phyloP scores from a whole-genome alignment of 2,797 vertebrate species.

The Carduelis carduelis region DNA sequence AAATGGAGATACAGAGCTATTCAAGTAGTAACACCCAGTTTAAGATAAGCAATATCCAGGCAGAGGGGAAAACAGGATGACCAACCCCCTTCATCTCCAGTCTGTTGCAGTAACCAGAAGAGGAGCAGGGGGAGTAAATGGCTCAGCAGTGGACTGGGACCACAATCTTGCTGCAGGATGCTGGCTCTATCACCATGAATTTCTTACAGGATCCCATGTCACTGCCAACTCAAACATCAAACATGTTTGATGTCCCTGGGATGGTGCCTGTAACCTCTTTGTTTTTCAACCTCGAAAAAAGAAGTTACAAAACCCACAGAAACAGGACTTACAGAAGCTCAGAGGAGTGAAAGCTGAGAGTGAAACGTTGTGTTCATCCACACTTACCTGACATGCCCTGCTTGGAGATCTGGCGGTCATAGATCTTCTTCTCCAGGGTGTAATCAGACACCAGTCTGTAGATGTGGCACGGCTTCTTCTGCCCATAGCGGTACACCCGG shows the following conservation, averaged over 20 bases:
- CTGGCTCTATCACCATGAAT: neutral
- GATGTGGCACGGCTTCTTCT: slow-evolving; percentile 94
- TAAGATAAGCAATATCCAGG: neutral
- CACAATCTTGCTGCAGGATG: neutral
- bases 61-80: neutral
- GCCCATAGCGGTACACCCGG: slow-evolving; percentile 95
- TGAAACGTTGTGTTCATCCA: neutral
- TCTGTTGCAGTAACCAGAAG: neutral
- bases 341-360: neutral
- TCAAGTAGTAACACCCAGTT: neutral
- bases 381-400: slow-evolving; percentile 95
- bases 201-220: neutral
- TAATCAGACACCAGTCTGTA: slow-evolving; percentile 97
- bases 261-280: neutral
- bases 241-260: neutral
- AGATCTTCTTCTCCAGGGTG: slow-evolving; percentile 98
- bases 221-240: neutral
- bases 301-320: neutral
- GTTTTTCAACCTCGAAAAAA: neutral
- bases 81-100: neutral
- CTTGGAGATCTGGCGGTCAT: slow-evolving; percentile 97
- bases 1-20: neutral
- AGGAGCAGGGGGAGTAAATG: neutral
- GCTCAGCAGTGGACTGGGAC: neutral
- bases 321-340: neutral